These are phyloP conservation scores for Pachyrhynchus sulphureomaculatus DNA, from an alignment of 1,140 invertebrate species.

Conservation along the genomic window DNA sequence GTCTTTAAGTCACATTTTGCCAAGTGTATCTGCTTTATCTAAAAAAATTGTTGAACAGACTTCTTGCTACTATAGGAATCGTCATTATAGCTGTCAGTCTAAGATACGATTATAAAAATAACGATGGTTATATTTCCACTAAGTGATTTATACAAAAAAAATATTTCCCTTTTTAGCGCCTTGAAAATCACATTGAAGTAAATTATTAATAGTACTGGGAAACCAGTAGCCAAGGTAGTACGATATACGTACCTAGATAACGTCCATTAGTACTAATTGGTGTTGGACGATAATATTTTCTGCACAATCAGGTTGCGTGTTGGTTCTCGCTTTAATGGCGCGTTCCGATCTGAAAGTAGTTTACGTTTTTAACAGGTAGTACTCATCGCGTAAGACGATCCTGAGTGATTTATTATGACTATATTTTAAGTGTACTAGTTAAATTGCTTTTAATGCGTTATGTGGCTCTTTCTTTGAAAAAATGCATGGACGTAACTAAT, in stretches of 20 bases:
- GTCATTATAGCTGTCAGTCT: no score
- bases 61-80: no score
- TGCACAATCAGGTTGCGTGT: constrained; percentile 27
- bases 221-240: constrained; percentile 16
- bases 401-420: constrained; percentile 24
- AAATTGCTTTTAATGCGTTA: constrained; percentile 20
- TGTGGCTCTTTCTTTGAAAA: constrained; percentile 4
- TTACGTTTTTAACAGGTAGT: constrained; percentile 23
- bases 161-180: no score
- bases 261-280: constrained; percentile 31
- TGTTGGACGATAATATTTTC: constrained; percentile 29
- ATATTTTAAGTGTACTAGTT: constrained; percentile 31
- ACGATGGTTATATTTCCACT: no score
- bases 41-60: no score
- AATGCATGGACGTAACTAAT: constrained; percentile 13
- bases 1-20: no score
- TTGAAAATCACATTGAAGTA: not conserved
- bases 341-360: constrained; percentile 26
- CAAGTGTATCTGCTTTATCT: no score
- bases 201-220: constrained; percentile 7
- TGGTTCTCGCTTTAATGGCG: constrained; percentile 24
- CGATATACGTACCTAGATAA: constrained; percentile 28
- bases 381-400: constrained; percentile 29
- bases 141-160: no score
- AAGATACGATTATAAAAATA: no score